Conservation (phyloP, 1,140 invertebrate species). For the Neelides sp. region DNA sequence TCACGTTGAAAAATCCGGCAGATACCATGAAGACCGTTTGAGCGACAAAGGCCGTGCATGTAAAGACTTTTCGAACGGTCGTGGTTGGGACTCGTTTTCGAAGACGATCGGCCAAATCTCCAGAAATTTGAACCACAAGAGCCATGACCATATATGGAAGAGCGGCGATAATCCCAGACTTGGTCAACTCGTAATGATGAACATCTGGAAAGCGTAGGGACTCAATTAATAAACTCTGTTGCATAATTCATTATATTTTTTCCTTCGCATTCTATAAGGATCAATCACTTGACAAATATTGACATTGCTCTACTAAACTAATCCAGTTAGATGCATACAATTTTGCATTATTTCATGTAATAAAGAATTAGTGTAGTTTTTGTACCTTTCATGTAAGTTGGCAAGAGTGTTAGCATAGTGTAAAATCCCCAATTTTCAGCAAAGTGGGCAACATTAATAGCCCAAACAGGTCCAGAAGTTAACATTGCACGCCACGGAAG, state of each 20-base stretch:
- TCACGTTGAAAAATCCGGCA: conserved; percentile 55
- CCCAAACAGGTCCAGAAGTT: conserved; percentile 73
- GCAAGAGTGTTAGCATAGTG: conserved; percentile 50
- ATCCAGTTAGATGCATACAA: not conserved
- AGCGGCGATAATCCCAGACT: conserved; percentile 66
- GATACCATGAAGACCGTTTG: conserved; percentile 73
- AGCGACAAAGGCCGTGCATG: conserved; percentile 50
- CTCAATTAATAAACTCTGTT: conserved; percentile 55
- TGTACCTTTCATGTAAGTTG: conserved; percentile 75
- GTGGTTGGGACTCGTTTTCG: conserved; percentile 48
- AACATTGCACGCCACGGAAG: conserved; percentile 72
- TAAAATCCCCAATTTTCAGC: conserved; percentile 77
- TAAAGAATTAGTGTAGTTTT: conserved; percentile 2
- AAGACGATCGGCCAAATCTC: conserved; percentile 66
- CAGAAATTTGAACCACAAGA: conserved; percentile 59
- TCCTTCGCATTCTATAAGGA: not conserved
- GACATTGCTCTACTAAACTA: not conserved
- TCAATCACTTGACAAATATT: conserved; percentile 1
- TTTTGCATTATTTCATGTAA: not conserved
- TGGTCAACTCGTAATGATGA: too few species aligned
- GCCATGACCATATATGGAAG: conserved; percentile 78
- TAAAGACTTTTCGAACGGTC: conserved; percentile 38
- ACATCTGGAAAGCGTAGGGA: too few species aligned
- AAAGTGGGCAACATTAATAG: conserved; percentile 78
- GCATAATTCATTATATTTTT: conserved; percentile 1